Evolutionary conservation across 1,140 invertebrate genomes (phyloP), one percentile per base, ranked within the genome.

Genomic region (Lineus longissimus): DNA sequence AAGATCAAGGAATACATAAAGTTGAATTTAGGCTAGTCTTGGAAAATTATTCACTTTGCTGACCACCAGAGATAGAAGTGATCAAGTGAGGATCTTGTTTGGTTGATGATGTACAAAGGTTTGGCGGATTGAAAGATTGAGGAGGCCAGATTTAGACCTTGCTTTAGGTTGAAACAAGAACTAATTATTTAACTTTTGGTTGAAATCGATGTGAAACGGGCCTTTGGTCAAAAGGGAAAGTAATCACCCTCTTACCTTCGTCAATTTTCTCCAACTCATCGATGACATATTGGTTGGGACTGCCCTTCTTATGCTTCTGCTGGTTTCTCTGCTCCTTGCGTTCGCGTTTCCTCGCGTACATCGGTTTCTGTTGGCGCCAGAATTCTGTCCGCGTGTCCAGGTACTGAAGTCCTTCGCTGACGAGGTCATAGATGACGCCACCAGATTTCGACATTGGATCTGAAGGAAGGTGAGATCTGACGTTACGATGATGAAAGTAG

Each of bases 281-380:
- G 31, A 78, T 67, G 30, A 80, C 73, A 62, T 77, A 79, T n/a
- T 75, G 68, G 57, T 78, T 70, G 0, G 70, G 74, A 36, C 68
- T 68, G 17, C 68, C 54, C 67, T 70, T 59, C 40, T 31, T 36
- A n/a, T 27, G n/a, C 9, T 27, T 31, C 23, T 7, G 27, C 23
- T 57, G 55, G 68, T 29, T 59, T 62, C 59, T 69, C 66, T 70
- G 67, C 36, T 64, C 61, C 19, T 64, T 60, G 54, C 68, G 62
- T 11, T 79, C 76, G 41, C 72, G 74, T 62, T 73, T 71, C 11
- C 79, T 63, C 4, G 80, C 71, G 62, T 82, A 82, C 74, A 82
- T 78, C 11, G 81, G 81, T 66, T 82, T 81, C 66, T 82, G 78
- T 67, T 83, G 78, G 59, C 76, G 65, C 80, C 80, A 83, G 71